Base-by-base conservation (phyloP, 2,888 invertebrate species). In the Gasteruption jaculator region DNA sequence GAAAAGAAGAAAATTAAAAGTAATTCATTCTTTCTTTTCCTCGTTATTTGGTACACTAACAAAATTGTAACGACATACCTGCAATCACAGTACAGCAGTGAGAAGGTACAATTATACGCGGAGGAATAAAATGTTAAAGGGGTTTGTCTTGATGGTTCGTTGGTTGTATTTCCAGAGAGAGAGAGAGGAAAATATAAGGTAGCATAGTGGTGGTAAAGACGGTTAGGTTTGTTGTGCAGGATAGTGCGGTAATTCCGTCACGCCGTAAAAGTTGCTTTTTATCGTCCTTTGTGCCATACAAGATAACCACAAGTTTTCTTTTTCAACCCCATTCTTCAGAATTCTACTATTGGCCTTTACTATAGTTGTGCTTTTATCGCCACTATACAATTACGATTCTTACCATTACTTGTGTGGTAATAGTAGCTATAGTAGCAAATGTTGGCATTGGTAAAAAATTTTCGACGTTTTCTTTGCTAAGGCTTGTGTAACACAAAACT, bases 231-330 rank as follows among this genome's bases (percentile, higher is more conserved):
- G n/a, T n/a, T n/a, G n/a, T n/a, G n/a, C n/a, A 40, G 57, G 53
- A 62, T 61, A 56, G 54, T 53, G n/a, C n/a, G 56, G 62, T 61
- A 62, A 64, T 64, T 64, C 57, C 63, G 58, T 58, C 62, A 61
- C 58, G 57, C 60, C 57, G 59, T 64, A 64, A 64, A 64, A 60
- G 58, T 62, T 61, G 54, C 60, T 62, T 63, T 64, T 64, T 64
- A 64, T 64, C 56, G 64, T n/a, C 51, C 44, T 43, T 41, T 46
- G 37, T 49, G 44, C 51, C 48, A 45, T 39, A 45, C 54, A 38
- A 36, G n/a, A n/a, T n/a, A n/a, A n/a, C n/a, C n/a, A n/a, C n/a
- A n/a, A n/a, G n/a, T n/a, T n/a, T n/a, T n/a, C n/a, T n/a, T 50
- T 49, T 52, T 56, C 47, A 41, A 43, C 26, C 43, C 45, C 39